Base-by-base conservation (phyloP, 2,113 vertebrate species). In the Gadus macrocephalus region DNA sequence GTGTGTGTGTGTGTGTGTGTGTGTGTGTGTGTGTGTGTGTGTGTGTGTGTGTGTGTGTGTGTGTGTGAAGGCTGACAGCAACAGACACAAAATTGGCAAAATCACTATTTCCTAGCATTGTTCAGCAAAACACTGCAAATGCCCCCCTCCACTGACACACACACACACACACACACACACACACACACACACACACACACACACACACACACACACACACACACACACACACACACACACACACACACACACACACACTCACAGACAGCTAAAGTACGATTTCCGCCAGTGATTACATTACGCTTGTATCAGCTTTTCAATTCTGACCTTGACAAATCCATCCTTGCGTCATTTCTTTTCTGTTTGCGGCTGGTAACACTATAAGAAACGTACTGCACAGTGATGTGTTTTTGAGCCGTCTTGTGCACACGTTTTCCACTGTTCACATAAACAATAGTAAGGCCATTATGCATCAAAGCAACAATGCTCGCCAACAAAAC, bases 81-180 rank as follows among this genome's bases (percentile, higher is more conserved):
- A 20, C 20, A 20, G 20, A 20, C 20, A 20, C 20, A 20, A 20
- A 20, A 20, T 20, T 20, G 20, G 20, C 20, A 20, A 20, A 85
- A 83, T 88, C 81, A 85, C 67, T 63, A 69, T 66, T 78, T 77
- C 67, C 66, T 42, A 71, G 16, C 31, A 71, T 79, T 76, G 56
- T 68, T 35, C 70, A 83, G 70, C 69, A 77, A 65, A 79, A 76
- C 63, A 73, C 12, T 49, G 6, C 42, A 49, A 5, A 49, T 12
- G 12, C 8, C 1, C 31, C 14, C 55, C 19, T 12, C 42, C n/a
- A 69, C 67, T 64, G 8, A 53, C 28, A 19, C 35, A 62, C 42
- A 64, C 22, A 25, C 63, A 27, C 27, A 56, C 12, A 61, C 68
- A 72, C 62, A 53, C 49, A 72, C 49, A 35, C 42, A 74, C 64